phyloP scores from a whole-genome alignment of 2,797 vertebrate species.

The Odontamblyopus rebecca region DNA sequence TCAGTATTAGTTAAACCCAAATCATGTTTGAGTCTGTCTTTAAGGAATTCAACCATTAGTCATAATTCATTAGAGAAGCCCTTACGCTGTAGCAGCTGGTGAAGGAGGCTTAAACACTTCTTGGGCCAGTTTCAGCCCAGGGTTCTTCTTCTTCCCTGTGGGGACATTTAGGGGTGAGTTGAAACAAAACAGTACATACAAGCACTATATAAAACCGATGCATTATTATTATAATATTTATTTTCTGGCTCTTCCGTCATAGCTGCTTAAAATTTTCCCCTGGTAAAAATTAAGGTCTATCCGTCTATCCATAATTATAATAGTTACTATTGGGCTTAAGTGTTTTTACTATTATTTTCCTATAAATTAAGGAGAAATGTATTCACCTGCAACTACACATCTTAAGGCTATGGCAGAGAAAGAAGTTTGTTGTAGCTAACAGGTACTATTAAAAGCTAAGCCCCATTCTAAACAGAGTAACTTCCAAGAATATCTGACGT shows the following conservation, averaged over 20 bases:
- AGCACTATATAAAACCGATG: too few species aligned
- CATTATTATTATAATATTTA: not conserved
- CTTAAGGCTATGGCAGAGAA: not conserved
- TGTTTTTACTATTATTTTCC: too few species aligned
- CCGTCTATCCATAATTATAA: not conserved
- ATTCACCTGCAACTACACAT: not conserved
- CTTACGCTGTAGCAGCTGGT: conserved; percentile 88
- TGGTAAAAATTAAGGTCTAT: not conserved
- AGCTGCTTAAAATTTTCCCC: not conserved
- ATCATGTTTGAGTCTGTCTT: not conserved
- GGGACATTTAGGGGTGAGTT: conserved; percentile 21
- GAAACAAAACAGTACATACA: not conserved
- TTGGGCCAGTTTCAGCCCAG: conserved; percentile 89
- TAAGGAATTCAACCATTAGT: not conserved
- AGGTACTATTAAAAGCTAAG: not conserved
- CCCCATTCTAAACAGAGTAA: not conserved
- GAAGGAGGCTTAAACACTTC: conserved; percentile 88
- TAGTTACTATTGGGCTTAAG: not conserved
- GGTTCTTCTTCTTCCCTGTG: conserved; percentile 89
- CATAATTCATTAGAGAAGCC: conserved; percentile 5
- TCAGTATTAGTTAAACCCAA: not conserved
- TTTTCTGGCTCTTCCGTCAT: not conserved
- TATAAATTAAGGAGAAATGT: not conserved
- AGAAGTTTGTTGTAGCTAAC: not conserved
- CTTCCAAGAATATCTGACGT: not conserved